Evolutionary conservation across 2,113 vertebrate genomes (phyloP), one percentile per base, ranked within the genome.

Genomic region (Lethenteron reissneri): DNA sequence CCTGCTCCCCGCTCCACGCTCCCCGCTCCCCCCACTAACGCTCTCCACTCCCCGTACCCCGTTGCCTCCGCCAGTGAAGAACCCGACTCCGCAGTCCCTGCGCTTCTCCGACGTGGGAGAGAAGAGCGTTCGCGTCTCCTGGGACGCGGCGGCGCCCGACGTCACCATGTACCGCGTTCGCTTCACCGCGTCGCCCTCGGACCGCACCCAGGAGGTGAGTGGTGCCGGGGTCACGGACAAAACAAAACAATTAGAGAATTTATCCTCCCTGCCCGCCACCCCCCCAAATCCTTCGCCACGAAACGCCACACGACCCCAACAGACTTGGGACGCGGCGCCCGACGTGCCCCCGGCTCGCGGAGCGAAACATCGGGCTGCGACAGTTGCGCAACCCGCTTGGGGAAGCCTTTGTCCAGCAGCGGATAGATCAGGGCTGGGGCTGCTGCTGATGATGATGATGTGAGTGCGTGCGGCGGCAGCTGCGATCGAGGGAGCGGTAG

Each of bases 21-120:
- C 25, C 25, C 62, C 21, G 7, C 15, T 2, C 15, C 7, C 21
- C 15, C 8, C 15, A 15, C 62, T n/a, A 68, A 68, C 19, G 64
- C 9, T 17, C 64, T 17, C 25, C 64, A 11, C 25, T n/a, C 25
- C n/a, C 64, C 25, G n/a, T 11, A 9, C 64, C 10, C 25, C 64
- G n/a, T 68, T 68, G 25, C 25, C 25, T 9, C 10, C 2, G n/a
- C 25, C 64, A 68, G 64, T 68, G 64, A n/a, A 68, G 64, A n/a
- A 25, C 64, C n/a, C 64, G 25, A 68, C 64, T 25, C 64, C 64
- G 9, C 64, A 68, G 25, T n/a, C 64, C n/a, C 64, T 68, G n/a
- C 64, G 10, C n/a, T 68, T 68, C 64, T 68, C 64, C 9, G 64
- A 68, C 10, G n/a, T 68, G 25, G 25, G n/a, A 11, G 64, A 68